phyloP scores from a whole-genome alignment of 2,888 invertebrate species.

The Meta bourneti region DNA sequence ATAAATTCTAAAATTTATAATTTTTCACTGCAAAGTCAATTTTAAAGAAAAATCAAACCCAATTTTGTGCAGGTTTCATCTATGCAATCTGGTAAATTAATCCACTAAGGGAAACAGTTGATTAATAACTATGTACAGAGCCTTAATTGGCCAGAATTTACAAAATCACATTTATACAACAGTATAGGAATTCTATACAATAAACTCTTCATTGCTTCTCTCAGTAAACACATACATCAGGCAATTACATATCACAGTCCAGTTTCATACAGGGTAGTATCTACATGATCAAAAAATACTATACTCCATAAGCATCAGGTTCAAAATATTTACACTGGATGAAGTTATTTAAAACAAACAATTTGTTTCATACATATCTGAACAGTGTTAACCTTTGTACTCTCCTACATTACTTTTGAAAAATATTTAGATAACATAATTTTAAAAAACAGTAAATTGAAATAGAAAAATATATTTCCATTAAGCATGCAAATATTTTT shows the following conservation, averaged over 20 bases:
- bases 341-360: background rate
- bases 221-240: slow-evolving; percentile 22
- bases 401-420: background rate
- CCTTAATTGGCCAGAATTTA: slow-evolving; percentile 9
- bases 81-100: background rate
- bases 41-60: background rate
- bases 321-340: slow-evolving; percentile 13
- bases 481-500: background rate
- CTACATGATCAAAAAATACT: slow-evolving; percentile 33
- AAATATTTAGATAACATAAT: background rate
- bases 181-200: slow-evolving; percentile 12
- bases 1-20: background rate
- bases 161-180: slow-evolving; percentile 28
- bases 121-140: slow-evolving; percentile 15
- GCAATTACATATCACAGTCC: slow-evolving; percentile 50
- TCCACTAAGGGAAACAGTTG: background rate
- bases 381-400: background rate
- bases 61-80: background rate
- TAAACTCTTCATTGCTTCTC: slow-evolving; percentile 3
- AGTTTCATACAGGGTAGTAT: slow-evolving; percentile 23
- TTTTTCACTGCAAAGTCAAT: slow-evolving; percentile 7
- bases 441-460: background rate
- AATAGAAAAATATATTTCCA: background rate
- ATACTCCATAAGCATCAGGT: slow-evolving; percentile 8
- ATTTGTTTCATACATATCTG: background rate